phyloP scores from a whole-genome alignment of 2,797 vertebrate species.

The Arctocebus calabarensis region DNA sequence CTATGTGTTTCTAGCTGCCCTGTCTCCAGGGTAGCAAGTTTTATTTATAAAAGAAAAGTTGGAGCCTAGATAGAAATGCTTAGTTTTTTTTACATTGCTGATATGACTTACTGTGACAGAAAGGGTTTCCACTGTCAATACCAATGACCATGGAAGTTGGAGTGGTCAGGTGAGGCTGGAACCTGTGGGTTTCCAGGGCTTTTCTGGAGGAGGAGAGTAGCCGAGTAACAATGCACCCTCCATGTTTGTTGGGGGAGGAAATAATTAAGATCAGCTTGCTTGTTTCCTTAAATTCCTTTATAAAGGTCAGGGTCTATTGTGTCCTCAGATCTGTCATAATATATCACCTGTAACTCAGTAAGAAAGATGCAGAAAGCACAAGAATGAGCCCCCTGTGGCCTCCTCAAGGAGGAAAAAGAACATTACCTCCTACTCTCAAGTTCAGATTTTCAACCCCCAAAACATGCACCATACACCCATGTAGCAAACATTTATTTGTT shows the following conservation, averaged over 20 bases:
- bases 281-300: neutral
- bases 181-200: neutral
- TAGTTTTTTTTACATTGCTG: neutral
- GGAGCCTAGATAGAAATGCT: neutral
- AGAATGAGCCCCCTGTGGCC: neutral
- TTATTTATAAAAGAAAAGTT: neutral
- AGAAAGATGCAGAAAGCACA: neutral
- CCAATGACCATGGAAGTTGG: neutral
- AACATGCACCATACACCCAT: neutral
- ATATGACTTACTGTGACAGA: neutral
- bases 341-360: neutral
- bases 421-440: neutral
- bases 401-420: neutral
- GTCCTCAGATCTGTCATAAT: neutral
- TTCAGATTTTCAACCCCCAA: neutral
- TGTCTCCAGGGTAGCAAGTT: neutral
- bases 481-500: neutral
- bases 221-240: neutral
- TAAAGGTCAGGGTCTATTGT: neutral
- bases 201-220: fast-evolving
- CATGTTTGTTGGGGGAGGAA: neutral
- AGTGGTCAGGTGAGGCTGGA: neutral
- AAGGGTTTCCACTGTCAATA: no score
- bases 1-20: neutral
- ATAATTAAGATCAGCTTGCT: neutral